Conservation (phyloP, 35 echinoderm and acorn worm species). For the Lytechinus variegatus region DNA sequence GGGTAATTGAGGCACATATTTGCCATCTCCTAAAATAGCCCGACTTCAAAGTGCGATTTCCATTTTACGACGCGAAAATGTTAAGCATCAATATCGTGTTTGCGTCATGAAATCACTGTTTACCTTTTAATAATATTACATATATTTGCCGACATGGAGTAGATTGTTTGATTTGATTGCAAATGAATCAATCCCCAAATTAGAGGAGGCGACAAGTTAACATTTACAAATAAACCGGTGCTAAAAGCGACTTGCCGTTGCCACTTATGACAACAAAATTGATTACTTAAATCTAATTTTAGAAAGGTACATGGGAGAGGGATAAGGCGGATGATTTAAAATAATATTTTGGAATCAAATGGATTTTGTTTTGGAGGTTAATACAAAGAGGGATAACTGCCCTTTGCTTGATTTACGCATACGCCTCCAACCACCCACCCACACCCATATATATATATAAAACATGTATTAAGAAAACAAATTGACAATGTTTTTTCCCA, state of each 20-base stretch:
- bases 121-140: background rate
- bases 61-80: background rate
- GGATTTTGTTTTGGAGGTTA: background rate
- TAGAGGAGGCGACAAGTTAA: background rate
- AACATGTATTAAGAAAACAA: too few relatives aligned
- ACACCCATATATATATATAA: too few relatives aligned
- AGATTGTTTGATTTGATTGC: background rate
- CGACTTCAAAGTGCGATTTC: background rate
- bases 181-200: background rate
- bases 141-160: background rate
- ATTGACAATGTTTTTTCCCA: background rate
- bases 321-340: background rate
- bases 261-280: background rate
- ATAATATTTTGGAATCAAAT: background rate
- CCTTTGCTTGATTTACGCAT: background rate
- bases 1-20: background rate
- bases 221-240: background rate
- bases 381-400: background rate
- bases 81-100: background rate
- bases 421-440: too few relatives aligned
- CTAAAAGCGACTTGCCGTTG: background rate
- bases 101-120: background rate
- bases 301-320: background rate
- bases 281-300: background rate
- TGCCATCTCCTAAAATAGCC: background rate